These are phyloP conservation scores for Mustela nigripes DNA, from an alignment of 2,113 vertebrate species.

Conservation along the genomic window DNA sequence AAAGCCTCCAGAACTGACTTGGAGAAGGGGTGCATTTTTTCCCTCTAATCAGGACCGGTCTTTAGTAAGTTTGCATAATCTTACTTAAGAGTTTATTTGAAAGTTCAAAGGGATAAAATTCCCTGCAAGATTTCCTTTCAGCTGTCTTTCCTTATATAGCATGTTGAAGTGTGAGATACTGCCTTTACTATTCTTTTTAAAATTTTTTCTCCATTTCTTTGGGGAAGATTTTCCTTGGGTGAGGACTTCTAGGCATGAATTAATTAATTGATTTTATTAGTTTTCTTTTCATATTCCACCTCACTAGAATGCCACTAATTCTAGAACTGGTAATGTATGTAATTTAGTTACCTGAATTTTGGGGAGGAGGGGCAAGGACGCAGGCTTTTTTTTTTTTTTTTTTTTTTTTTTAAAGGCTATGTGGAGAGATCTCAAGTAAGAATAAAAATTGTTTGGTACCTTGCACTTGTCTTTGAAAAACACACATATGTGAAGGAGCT, in stretches of 20 bases:
- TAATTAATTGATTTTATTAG: conserved; percentile 62
- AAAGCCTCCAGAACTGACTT: conserved; percentile 87
- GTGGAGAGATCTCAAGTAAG: conserved; percentile 54
- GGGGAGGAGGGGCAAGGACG: background rate
- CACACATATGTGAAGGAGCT: conserved; percentile 65
- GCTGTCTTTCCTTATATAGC: conserved; percentile 70
- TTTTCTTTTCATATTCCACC: conserved; percentile 50
- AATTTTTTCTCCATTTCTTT: conserved; percentile 55
- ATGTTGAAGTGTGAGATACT: conserved; percentile 72
- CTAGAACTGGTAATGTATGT: conserved; percentile 47
- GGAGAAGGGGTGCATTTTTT: conserved; percentile 83
- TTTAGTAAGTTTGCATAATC: conserved; percentile 85
- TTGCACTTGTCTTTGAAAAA: conserved; percentile 35
- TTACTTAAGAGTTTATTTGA: conserved; percentile 83
- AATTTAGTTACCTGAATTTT: conserved; percentile 52
- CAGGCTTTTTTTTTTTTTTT: background rate
- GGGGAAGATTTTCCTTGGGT: conserved; percentile 67
- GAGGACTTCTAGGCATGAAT: conserved; percentile 59
- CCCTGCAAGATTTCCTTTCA: conserved; percentile 82
- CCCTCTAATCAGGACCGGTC: conserved; percentile 83
- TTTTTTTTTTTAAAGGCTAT: background rate
- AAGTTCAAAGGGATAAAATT: conserved; percentile 86
- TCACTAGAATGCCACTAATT: conserved; percentile 55
- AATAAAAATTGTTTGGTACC: conserved; percentile 51
- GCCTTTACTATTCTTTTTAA: conserved; percentile 59